These are phyloP conservation scores for Acrobeloides nanus DNA, from an alignment of 2,888 invertebrate genomes.

Conservation along the genomic window DNA sequence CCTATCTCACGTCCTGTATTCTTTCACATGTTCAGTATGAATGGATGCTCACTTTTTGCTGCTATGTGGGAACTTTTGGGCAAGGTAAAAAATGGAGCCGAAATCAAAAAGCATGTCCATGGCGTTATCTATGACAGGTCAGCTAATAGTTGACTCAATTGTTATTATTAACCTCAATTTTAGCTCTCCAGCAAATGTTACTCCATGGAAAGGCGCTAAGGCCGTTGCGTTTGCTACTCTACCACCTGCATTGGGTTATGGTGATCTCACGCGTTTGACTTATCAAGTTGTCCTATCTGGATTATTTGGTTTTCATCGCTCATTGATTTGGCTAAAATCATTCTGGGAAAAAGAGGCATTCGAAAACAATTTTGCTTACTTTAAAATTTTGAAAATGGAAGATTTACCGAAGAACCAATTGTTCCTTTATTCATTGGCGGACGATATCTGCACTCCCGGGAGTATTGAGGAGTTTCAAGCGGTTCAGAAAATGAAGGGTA, in stretches of 20 bases:
- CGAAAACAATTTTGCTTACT: conserved; percentile 44
- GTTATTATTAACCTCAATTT: conserved; percentile 11
- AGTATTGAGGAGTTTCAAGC: conserved; percentile 64
- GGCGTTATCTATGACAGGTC: conserved; percentile 51
- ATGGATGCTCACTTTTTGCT: conserved; percentile 39
- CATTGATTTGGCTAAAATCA: conserved; percentile 39
- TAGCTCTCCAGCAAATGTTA: conserved; percentile 45
- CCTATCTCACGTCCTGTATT: conserved; percentile 8
- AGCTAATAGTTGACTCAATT: conserved; percentile 3
- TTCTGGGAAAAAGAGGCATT: conserved; percentile 35
- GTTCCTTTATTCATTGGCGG: conserved; percentile 66
- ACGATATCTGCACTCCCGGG: conserved; percentile 65
- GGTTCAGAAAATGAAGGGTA: conserved; percentile 16
- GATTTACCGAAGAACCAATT: conserved; percentile 59
- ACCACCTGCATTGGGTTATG: conserved; percentile 35
- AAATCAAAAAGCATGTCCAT: conserved; percentile 26
- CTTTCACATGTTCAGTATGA: conserved; percentile 31
- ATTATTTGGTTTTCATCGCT: conserved; percentile 39
- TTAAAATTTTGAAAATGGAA: conserved; percentile 34
- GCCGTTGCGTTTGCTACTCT: conserved; percentile 46
- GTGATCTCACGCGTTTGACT: conserved; percentile 17
- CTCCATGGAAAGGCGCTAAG: conserved; percentile 41
- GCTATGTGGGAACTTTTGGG: conserved; percentile 40
- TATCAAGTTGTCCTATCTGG: conserved; percentile 4
- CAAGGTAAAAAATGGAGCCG: conserved; percentile 19